phyloP scores from a whole-genome alignment of 2,797 vertebrate genomes.

The Glyptemys insculpta region DNA sequence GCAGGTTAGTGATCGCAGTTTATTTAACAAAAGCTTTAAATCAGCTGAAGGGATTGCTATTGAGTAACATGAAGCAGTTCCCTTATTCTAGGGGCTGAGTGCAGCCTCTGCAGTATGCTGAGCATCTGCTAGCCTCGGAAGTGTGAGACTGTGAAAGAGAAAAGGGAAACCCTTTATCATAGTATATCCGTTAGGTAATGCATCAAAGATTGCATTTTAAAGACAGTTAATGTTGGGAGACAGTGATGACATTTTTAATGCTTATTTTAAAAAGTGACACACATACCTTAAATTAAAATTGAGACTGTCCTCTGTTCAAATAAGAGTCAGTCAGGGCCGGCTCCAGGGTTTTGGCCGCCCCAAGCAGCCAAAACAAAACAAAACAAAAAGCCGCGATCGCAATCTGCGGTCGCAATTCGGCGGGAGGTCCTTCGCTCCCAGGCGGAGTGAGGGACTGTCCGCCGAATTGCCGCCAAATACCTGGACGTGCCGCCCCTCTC shows the following conservation, averaged over 20 bases:
- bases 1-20: neutral
- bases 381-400: no score
- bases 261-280: neutral
- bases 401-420: no score
- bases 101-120: neutral
- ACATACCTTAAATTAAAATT: neutral
- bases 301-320: slow-evolving; percentile 4
- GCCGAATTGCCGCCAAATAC: no score
- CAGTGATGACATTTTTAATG: neutral
- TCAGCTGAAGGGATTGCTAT: slow-evolving; percentile 26
- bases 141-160: neutral
- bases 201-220: slow-evolving; percentile 2
- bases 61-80: neutral
- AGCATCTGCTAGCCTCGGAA: neutral
- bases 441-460: no score
- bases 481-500: no score
- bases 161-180: neutral
- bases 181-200: neutral
- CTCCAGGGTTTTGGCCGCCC: no score
- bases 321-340: neutral
- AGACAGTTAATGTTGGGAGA: slow-evolving; percentile 18
- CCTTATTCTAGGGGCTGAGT: neutral
- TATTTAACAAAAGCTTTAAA: neutral
- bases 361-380: no score
- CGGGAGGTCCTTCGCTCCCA: no score